Evolutionary conservation across 37 sponge, comb jelly and placozoan genomes (phyloP).

Genomic region (Beroe forskalii): DNA sequence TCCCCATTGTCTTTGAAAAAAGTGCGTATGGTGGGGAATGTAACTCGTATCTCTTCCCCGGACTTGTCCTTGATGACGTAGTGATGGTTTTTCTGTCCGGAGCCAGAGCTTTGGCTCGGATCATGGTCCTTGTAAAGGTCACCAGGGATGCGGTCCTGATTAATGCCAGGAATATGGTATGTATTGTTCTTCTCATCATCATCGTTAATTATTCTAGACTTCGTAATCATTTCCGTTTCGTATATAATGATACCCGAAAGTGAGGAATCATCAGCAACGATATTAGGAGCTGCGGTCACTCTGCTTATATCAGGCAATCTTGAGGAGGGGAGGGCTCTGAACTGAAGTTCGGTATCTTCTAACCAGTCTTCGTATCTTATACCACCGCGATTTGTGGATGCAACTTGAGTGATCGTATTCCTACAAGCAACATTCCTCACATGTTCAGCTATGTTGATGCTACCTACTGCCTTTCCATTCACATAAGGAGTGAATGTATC

Average conservation of each 20-base stretch:
- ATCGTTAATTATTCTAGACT: background rate
- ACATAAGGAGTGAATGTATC: background rate
- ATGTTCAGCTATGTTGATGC: background rate
- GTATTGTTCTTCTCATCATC: background rate
- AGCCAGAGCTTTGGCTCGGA: too few relatives aligned
- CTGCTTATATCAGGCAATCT: background rate
- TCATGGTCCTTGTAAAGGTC: too few relatives aligned
- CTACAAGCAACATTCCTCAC: background rate
- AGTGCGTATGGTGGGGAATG: background rate
- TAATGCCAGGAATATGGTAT: too few relatives aligned
- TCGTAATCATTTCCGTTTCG: background rate
- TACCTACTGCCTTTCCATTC: background rate
- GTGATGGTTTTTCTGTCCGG: background rate
- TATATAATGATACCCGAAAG: too few relatives aligned
- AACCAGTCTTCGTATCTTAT: background rate
- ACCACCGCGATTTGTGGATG: background rate
- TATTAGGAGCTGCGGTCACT: background rate
- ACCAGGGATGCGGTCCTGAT: too few relatives aligned
- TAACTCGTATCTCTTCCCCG: background rate
- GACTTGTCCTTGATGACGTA: background rate
- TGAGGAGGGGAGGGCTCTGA: background rate
- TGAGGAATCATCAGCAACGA: background rate
- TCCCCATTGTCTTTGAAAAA: background rate
- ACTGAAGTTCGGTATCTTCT: background rate
- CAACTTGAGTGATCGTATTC: background rate